Evolutionary conservation across 2,113 vertebrate genomes (phyloP), one percentile per base, ranked within the genome.

Genomic region (Propithecus coquereli): DNA sequence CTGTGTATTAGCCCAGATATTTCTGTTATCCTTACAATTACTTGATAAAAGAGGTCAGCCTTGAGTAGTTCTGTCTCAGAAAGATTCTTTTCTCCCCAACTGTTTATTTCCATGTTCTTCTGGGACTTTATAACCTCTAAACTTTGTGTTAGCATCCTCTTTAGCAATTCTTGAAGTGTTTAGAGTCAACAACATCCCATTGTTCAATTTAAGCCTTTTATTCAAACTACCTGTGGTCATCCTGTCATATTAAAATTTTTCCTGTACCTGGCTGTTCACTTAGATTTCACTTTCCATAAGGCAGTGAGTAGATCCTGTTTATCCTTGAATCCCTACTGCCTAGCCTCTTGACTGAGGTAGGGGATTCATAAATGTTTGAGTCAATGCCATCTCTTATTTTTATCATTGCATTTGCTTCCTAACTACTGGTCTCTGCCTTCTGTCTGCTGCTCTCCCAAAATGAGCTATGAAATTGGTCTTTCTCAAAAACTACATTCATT

Each of bases 171-270:
- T 68, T 47, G 20, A 89, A 77, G 61, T 32, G 18, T 54, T 87
- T 79, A 83, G 37, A 82, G 65, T 73, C 8, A 25, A 20, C 87
- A 90, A 27, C 63, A 63, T 74, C 54, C 14, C 22, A 27, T 37
- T 94, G 59, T 95, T 91, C 68, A 89, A 40, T n/a, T 76, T 80
- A 59, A 89, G 23, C 37, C 52, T 82, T 94, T 94, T 79, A n/a
- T 52, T 83, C 61, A 68, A 23, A 43, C 27, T 82, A 2, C 70
- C 45, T 90, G 0, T 90, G 47, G 3, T 66, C 16, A 32, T 70
- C 63, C 9, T 86, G 32, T 50, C 20, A 20, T 40, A 8, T 81
- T 73, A 65, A 59, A 61, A 8, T 77, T 22, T 18, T 50, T 45
- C n/a, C 47, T 13, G 1, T 86, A 54, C 57, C 37, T 43, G 65